phyloP scores from a whole-genome alignment of 2,888 invertebrate species.

The Asteroscopus sphinx region DNA sequence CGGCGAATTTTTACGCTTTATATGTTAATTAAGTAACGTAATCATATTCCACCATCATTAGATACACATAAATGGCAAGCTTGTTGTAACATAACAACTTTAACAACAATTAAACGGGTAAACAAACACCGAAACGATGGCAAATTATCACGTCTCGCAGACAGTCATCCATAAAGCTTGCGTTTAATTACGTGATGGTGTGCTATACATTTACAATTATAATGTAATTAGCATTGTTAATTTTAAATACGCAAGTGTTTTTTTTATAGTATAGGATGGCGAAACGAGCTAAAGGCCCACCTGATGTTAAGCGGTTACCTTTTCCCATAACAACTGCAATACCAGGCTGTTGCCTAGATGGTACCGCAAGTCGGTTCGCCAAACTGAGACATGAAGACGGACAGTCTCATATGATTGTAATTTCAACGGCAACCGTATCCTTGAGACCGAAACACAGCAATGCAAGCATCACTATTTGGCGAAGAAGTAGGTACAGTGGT shows the following conservation, averaged over 20 bases:
- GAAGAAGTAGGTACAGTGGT: too few relatives aligned
- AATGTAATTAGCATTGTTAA: slow-evolving; percentile 56
- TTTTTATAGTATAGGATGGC: too few relatives aligned
- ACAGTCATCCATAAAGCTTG: slow-evolving; percentile 66
- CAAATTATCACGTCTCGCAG: slow-evolving; percentile 34
- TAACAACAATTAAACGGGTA: slow-evolving; percentile 16
- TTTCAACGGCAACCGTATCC: too few relatives aligned
- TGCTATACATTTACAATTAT: slow-evolving; percentile 57
- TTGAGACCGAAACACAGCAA: too few relatives aligned
- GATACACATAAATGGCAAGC: slow-evolving; percentile 37
- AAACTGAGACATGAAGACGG: too few relatives aligned
- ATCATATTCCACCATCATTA: slow-evolving; percentile 48
- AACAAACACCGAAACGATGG: slow-evolving; percentile 39
- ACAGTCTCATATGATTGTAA: too few relatives aligned
- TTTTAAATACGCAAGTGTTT: slow-evolving; percentile 62
- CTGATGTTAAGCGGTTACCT: too few relatives aligned
- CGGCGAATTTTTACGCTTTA: slow-evolving; percentile 58
- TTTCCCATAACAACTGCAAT: too few relatives aligned
- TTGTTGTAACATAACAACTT: slow-evolving; percentile 25
- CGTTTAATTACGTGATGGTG: slow-evolving; percentile 68
- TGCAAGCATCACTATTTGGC: too few relatives aligned
- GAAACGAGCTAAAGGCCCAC: too few relatives aligned
- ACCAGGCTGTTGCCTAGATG: too few relatives aligned
- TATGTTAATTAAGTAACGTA: slow-evolving; percentile 59
- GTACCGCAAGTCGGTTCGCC: too few relatives aligned